Evolutionary conservation across 2,888 invertebrate genomes (phyloP).

Genomic region (Spicauda simplicius): DNA sequence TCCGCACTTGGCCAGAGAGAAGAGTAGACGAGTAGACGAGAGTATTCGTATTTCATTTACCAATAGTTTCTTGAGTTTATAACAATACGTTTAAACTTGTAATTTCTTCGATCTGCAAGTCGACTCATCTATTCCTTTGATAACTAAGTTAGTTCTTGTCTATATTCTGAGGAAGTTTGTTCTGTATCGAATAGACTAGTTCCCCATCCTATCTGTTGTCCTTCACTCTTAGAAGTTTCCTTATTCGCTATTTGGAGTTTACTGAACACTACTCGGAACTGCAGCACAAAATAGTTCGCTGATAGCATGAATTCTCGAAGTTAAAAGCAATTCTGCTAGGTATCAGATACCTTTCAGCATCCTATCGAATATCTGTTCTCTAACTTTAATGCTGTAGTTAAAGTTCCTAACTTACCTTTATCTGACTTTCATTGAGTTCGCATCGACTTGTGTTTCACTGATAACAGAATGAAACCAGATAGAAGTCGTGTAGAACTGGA

Average conservation of each 20-base stretch:
- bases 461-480: not conserved
- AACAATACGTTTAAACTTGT: not conserved
- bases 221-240: not conserved
- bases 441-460: not conserved
- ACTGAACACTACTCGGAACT: slow-evolving; percentile 1
- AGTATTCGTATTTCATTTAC: no score
- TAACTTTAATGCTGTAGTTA: slow-evolving; percentile 43
- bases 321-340: slow-evolving; percentile 55
- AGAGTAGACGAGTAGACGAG: no score
- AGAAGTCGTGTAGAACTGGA: not conserved
- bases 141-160: not conserved
- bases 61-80: not conserved
- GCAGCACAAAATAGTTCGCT: slow-evolving; percentile 36
- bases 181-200: not conserved
- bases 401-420: slow-evolving; percentile 13
- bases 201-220: not conserved
- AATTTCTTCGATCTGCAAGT: not conserved
- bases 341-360: slow-evolving; percentile 40
- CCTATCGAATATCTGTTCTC: slow-evolving; percentile 31
- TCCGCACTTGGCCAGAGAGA: no score
- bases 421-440: slow-evolving; percentile 44
- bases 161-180: no score
- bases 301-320: slow-evolving; percentile 57
- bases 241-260: slow-evolving; percentile 3
- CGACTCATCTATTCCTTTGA: not conserved